Conservation (phyloP, 2,113 vertebrate species). For the Spea bombifrons region DNA sequence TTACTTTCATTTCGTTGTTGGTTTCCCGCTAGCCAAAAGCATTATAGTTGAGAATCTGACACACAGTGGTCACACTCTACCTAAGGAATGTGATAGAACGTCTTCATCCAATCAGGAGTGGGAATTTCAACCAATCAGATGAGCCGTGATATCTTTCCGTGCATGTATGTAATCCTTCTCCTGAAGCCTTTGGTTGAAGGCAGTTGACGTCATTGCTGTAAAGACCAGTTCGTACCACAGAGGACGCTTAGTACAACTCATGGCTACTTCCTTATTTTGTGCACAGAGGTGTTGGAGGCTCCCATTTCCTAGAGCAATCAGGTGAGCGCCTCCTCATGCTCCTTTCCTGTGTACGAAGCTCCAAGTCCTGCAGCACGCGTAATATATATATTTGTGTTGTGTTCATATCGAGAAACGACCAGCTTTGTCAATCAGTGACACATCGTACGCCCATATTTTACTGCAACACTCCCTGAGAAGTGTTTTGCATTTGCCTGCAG, state of each 20-base stretch:
- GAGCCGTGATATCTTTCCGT: not conserved
- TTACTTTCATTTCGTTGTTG: too few species aligned
- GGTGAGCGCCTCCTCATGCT: not conserved
- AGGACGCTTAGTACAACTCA: not conserved
- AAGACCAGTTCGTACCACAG: not conserved
- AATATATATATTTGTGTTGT: too few species aligned
- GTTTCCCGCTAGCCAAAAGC: too few species aligned
- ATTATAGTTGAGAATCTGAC: too few species aligned
- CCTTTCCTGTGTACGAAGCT: not conserved
- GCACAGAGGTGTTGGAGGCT: not conserved
- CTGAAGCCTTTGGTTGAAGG: not conserved
- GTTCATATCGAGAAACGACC: too few species aligned
- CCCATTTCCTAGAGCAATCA: not conserved
- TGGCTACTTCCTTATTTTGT: constrained; percentile 19
- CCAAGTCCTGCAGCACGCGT: not conserved
- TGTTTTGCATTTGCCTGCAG: too few species aligned
- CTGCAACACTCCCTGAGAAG: too few species aligned
- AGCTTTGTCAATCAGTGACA: too few species aligned
- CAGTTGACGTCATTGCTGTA: not conserved
- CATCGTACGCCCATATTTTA: too few species aligned
- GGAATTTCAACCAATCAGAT: not conserved
- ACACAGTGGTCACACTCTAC: too few species aligned
- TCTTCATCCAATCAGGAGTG: not conserved
- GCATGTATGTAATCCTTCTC: not conserved
- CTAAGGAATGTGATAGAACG: too few species aligned